phyloP scores from a whole-genome alignment of 2,113 vertebrate species.

The Galemys pyrenaicus region DNA sequence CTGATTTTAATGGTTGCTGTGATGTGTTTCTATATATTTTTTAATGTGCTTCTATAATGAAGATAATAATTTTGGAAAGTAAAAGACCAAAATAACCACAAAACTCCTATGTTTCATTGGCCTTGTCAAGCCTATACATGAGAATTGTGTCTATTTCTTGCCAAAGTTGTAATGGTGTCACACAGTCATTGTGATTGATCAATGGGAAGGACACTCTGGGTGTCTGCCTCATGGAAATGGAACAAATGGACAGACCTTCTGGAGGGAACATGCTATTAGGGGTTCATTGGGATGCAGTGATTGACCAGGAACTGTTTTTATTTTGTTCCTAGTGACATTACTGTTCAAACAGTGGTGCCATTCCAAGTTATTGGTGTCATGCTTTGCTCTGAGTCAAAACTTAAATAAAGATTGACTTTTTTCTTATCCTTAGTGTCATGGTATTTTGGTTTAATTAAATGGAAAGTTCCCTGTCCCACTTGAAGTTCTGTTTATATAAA shows the following conservation, averaged over 20 bases:
- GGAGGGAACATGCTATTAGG: neutral
- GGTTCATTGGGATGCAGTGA: neutral
- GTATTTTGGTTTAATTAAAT: neutral
- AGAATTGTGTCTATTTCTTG: neutral
- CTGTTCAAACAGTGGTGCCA: neutral
- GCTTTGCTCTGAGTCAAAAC: neutral
- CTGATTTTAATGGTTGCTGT: neutral
- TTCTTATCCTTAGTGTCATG: neutral
- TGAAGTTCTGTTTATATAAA: neutral
- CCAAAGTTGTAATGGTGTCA: neutral
- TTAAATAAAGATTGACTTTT: neutral
- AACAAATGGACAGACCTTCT: neutral
- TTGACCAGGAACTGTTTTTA: neutral
- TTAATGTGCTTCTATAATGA: neutral
- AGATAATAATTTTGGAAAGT: neutral
- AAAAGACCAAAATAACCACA: neutral
- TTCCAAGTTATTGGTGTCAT: neutral
- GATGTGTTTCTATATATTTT: neutral
- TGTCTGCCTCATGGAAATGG: neutral
- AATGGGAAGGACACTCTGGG: neutral
- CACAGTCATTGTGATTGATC: neutral
- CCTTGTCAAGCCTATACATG: neutral
- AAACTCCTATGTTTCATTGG: conserved; percentile 6
- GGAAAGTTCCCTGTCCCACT: neutral
- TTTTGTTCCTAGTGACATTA: neutral